Evolutionary conservation across 2,113 vertebrate species (phyloP), one percentile per base, ranked within the genome.

Genomic region (Hucho hucho): DNA sequence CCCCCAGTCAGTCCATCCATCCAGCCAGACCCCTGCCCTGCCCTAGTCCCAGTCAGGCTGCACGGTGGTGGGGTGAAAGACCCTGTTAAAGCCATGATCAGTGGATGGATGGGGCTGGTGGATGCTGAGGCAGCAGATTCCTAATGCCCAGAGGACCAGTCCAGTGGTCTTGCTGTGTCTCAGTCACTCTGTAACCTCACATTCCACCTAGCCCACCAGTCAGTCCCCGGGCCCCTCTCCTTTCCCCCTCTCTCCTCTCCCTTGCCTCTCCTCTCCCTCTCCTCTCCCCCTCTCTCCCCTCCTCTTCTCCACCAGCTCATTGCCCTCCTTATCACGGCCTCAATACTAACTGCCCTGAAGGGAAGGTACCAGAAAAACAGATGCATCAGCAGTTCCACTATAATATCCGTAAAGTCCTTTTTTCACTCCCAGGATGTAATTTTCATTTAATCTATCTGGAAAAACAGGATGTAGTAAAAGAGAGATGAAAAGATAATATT

Each of bases 71-170:
- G 63, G 49, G 49, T 71, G 71, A 53, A 61, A 80, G 72, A 71
- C 43, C 73, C 65, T 18, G 24, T 74, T 79, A 74, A 61, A 72
- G 12, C 59, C n/a, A 63, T 64, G 68, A 86, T 79, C 68, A 77
- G 71, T 75, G 66, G 2, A 28, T 6, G 22, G 25, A 13, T 12
- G 63, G 49, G 14, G 24, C 16, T 20, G 13, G n/a, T 74, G 32
- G n/a, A 71, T 74, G 80, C 74, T 67, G 85, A 87, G 69, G 66
- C 46, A 59, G 81, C n/a, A 84, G 76, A 81, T 73, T 37, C 14
- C 53, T 65, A 65, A 74, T 74, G 20, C 29, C 47, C 37, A 0
- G 67, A 69, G n/a, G 67, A 73, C 3, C 63, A 70, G 53, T 43
- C 37, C 49, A 18, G 49, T 53, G 49, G 3, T 28, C 26, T 7